Evolutionary conservation across 2,113 vertebrate genomes (phyloP).

Genomic region (Coracopsis vasa): DNA sequence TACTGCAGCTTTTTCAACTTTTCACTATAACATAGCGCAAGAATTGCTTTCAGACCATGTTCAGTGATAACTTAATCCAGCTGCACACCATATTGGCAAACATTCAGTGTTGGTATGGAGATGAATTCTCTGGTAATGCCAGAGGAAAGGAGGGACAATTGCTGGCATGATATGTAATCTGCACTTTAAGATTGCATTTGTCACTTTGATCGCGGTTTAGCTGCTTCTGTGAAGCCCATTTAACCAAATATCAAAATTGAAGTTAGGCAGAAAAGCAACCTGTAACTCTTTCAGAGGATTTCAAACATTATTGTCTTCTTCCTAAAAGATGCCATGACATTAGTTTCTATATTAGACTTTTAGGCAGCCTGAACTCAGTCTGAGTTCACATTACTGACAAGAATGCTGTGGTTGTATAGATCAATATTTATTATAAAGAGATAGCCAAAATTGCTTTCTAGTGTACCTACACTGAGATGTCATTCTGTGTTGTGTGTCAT

Average conservation of each 20-base stretch:
- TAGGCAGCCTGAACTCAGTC: background rate
- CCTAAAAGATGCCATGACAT: background rate
- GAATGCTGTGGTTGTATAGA: background rate
- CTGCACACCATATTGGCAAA: background rate
- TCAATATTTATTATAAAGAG: background rate
- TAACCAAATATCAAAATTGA: background rate
- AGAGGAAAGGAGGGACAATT: background rate
- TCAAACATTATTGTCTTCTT: background rate
- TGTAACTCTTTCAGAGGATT: background rate
- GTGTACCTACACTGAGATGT: fast-evolving
- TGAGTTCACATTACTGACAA: background rate
- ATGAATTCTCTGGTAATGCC: background rate
- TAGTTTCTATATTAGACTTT: background rate
- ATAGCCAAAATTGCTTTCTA: background rate
- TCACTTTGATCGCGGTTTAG: background rate
- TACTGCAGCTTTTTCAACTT: background rate
- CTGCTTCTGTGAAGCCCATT: background rate
- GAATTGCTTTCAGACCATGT: background rate
- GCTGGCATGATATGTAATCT: background rate
- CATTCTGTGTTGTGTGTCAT: background rate
- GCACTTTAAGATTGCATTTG: background rate
- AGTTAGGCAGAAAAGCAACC: background rate
- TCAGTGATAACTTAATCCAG: background rate
- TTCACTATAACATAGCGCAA: background rate
- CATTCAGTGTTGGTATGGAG: background rate